Conservation (phyloP, 1,140 invertebrate species). For the Drosophila ambigua region DNA sequence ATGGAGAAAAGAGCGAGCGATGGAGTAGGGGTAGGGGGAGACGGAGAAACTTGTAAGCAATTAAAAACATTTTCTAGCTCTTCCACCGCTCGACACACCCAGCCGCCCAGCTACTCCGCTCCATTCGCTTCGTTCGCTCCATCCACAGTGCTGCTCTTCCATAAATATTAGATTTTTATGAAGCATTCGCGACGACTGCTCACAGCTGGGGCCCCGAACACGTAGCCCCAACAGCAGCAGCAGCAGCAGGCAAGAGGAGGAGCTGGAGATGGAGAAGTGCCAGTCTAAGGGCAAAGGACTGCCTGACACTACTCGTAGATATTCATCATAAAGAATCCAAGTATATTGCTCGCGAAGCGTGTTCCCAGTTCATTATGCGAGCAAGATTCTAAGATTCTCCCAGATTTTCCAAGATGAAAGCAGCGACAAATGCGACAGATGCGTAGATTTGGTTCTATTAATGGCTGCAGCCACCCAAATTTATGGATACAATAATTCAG, state of each 20-base stretch:
- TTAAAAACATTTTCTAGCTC: conserved; percentile 55
- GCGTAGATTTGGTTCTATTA: no score
- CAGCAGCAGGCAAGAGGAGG: conserved; percentile 1
- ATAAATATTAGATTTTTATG: conserved; percentile 72
- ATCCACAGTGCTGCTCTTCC: conserved; percentile 23
- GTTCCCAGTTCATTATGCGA: conserved; percentile 29
- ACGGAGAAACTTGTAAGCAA: conserved; percentile 54
- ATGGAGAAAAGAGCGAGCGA: conserved; percentile 10
- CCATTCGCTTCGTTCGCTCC: background rate
- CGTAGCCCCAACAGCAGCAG: conserved; percentile 35
- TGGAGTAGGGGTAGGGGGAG: conserved; percentile 7
- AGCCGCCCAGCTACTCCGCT: no score
- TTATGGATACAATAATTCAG: no score
- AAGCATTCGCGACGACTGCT: conserved; percentile 42
- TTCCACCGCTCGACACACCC: background rate
- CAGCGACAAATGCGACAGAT: background rate
- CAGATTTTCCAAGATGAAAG: conserved; percentile 8
- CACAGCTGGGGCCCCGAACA: conserved; percentile 46
- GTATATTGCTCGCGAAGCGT: conserved; percentile 16
- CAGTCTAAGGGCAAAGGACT: conserved; percentile 21
- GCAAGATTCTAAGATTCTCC: background rate
- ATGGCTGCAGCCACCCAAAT: no score
- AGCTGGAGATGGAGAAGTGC: background rate
- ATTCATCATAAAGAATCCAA: conserved; percentile 25
- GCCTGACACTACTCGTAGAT: conserved; percentile 12